Base-by-base conservation (phyloP, 2,888 invertebrate species). In the Physocephala rufipes region DNA sequence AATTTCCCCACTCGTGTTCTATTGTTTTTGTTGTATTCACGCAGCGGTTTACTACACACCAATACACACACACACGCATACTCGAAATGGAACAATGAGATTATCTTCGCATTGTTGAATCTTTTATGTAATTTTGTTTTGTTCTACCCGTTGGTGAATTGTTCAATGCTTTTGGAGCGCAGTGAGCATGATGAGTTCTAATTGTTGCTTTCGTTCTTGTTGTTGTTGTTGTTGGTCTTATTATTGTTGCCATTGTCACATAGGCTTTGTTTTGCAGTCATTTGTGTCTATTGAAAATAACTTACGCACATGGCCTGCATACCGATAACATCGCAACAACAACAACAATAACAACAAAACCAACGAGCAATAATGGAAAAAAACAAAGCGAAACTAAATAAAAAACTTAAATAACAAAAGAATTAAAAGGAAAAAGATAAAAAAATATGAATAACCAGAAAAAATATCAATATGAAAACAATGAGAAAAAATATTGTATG, bases 11-110 rank as follows among this genome's bases (percentile, higher is more conserved):
- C 19, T 45, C 15, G 47, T 19, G 24, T 19, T 2, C 24, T 12
- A 5, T 21, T 55, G 53, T 55, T 55, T 21, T 21, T 21, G 4
- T 12, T 55, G 3, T 19, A 5, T 55, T 55, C 21, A 55, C 53
- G 1, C 53, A 7, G 21, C 24, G 53, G 4, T 55, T 24, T 1
- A 13, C 36, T 13, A 49, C 49, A 49, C 49, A 49, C 21, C 2
- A 4, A 36, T 9, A 36, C 5, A 4, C 36, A 36, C 36, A 36
- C n/a, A 15, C 43, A 59, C 67, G 43, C 68, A 61, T 63, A 63
- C 70, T 70, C 63, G 70, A 64, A 55, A 36, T 64, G 30, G 47
- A 64, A 70, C 70, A 70, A 70, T 64, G 64, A 45, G 36, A 16
- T 15, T 49, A 45, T 62, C n/a, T 53, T 28, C 64, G 28, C 30